These are phyloP conservation scores for Panthera leo DNA, from an alignment of 2,113 vertebrate species.

Conservation along the genomic window DNA sequence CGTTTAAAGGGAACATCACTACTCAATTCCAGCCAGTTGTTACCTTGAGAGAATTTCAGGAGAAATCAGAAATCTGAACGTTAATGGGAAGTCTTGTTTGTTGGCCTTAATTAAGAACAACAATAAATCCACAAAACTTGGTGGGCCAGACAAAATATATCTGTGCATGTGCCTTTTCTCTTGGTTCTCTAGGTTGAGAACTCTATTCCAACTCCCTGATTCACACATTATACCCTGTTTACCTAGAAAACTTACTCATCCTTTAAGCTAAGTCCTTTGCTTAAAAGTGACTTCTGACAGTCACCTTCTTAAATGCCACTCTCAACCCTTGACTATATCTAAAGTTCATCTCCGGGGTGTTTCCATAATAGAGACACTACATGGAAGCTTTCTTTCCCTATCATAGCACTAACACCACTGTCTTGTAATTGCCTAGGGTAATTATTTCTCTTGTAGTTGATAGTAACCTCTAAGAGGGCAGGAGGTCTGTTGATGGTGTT, in stretches of 20 bases:
- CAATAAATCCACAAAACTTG: background rate
- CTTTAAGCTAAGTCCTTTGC: background rate
- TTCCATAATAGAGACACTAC: background rate
- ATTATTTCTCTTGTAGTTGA: background rate
- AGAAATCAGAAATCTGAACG: slow-evolving; percentile 19
- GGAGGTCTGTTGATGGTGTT: background rate
- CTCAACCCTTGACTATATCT: background rate
- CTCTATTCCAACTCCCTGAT: background rate
- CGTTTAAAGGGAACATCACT: background rate
- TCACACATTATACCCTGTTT: background rate
- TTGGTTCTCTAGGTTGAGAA: background rate
- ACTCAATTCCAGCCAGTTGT: background rate
- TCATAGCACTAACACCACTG: background rate
- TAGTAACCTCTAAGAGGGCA: background rate
- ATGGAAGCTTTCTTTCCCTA: background rate
- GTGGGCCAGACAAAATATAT: background rate
- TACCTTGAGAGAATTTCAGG: background rate
- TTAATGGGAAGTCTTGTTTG: background rate
- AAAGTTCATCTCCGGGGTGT: background rate
- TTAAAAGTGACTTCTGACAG: background rate
- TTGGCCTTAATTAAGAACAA: background rate
- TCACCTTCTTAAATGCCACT: background rate
- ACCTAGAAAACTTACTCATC: background rate
- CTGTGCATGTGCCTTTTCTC: background rate
- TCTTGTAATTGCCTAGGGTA: background rate